A percentile compares a stretch with the other conserved stretches of the same genome.
phyloP scores from a whole-genome alignment of 2,888 invertebrate genomes.

The Euzetes globulus region DNA sequence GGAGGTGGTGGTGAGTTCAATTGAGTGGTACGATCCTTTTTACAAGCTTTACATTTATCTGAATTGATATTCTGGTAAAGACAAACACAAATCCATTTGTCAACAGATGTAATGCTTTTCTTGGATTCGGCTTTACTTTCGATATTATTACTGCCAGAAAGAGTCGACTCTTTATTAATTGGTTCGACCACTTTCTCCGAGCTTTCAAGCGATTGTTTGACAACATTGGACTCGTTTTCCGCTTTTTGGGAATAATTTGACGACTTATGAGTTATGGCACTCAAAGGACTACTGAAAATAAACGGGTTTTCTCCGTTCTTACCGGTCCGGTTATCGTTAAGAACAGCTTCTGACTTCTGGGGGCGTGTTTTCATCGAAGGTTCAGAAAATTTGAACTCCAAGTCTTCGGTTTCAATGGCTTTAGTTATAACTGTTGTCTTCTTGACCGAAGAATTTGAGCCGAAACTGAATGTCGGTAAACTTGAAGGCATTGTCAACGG shows the following conservation, averaged over 20 bases:
- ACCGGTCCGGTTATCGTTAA: background rate
- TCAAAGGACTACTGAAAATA: background rate
- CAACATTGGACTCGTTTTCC: background rate
- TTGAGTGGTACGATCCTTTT: background rate
- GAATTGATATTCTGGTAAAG: background rate
- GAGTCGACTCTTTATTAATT: background rate
- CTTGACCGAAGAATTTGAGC: background rate
- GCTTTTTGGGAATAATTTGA: background rate
- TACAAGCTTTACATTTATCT: constrained; percentile 2
- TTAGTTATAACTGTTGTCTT: background rate
- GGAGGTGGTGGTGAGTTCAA: background rate
- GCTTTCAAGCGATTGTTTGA: background rate
- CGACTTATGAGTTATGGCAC: background rate
- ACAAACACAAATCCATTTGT: constrained; percentile 22
- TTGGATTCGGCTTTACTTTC: background rate
- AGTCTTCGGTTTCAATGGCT: background rate
- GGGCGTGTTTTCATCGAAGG: background rate
- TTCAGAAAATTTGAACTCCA: background rate
- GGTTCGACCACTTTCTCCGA: background rate
- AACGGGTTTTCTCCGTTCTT: background rate
- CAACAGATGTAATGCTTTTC: background rate
- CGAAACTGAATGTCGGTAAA: background rate
- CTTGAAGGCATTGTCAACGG: background rate
- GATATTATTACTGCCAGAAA: background rate
- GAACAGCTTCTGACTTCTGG: background rate